Percentiles rank a stretch among this genome's conserved stretches.
These are phyloP conservation scores for Melanotaenia maccullochi DNA, from an alignment of 2,797 vertebrate genomes.

Conservation along the genomic window DNA sequence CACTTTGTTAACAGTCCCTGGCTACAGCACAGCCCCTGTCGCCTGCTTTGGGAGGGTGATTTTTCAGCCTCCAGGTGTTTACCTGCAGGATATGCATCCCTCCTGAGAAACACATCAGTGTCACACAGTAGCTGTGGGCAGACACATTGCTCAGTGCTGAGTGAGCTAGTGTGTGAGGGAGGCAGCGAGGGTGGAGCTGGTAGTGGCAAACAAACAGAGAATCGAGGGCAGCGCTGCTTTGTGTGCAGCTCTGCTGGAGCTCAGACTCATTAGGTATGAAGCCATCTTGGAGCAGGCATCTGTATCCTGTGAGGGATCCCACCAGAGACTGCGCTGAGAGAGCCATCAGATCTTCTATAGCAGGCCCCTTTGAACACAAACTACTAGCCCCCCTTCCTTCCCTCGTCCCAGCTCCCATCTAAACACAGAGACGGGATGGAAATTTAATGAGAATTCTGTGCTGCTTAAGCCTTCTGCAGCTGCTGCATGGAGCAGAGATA, in stretches of 20 bases:
- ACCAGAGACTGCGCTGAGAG: constrained; percentile 78
- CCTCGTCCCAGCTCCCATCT: constrained; percentile 65
- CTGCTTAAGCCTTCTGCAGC: constrained; percentile 71
- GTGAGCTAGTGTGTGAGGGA: constrained; percentile 63
- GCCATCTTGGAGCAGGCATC: constrained; percentile 79
- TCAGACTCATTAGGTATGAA: constrained; percentile 83
- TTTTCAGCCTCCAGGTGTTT: constrained; percentile 85
- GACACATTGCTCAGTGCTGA: constrained; percentile 80
- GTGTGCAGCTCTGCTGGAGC: constrained; percentile 77
- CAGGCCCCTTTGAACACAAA: constrained; percentile 80
- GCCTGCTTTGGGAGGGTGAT: constrained; percentile 72
- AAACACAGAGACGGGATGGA: constrained; percentile 75
- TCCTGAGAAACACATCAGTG: constrained; percentile 84
- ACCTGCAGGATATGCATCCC: constrained; percentile 82
- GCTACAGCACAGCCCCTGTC: constrained; percentile 70
- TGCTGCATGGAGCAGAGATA: constrained; percentile 71
- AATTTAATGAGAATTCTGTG: constrained; percentile 79
- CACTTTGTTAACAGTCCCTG: constrained; percentile 79
- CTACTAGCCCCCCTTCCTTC: constrained; percentile 58
- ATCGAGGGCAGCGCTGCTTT: constrained; percentile 78
- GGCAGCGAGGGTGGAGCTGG: constrained; percentile 71
- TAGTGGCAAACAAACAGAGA: constrained; percentile 81
- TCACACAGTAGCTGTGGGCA: constrained; percentile 79
- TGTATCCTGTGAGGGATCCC: constrained; percentile 80
- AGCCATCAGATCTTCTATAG: constrained; percentile 81